Evolutionary conservation across 2,797 vertebrate genomes (phyloP).

Genomic region (Podargus strigoides): DNA sequence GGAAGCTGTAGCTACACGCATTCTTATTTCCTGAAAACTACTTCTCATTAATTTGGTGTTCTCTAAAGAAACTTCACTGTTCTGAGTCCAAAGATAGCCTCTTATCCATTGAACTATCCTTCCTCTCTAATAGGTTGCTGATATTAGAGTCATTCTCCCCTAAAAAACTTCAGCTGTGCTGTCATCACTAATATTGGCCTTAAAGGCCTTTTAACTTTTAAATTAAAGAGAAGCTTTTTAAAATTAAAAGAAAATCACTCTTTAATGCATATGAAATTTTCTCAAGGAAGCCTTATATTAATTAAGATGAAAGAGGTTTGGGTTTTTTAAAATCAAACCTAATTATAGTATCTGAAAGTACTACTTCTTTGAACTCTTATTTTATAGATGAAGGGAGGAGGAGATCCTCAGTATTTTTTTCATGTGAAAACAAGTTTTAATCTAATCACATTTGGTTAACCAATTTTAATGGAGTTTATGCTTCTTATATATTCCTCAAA

Average conservation of each 20-base stretch:
- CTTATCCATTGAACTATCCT: not conserved
- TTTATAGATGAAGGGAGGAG: not conserved
- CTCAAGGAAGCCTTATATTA: conserved; percentile 13
- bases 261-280: conserved; percentile 13
- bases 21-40: not conserved
- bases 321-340: not conserved
- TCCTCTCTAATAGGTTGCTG: not conserved
- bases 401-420: not conserved
- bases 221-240: conserved; percentile 1
- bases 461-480: not conserved
- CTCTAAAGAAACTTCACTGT: not conserved
- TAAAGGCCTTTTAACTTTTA: conserved; percentile 26
- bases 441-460: not conserved
- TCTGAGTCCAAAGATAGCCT: not conserved
- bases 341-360: conserved; percentile 28
- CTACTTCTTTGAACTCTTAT: conserved; percentile 14
- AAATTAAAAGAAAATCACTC: conserved; percentile 16
- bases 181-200: not conserved
- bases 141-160: not conserved
- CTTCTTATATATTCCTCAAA: not conserved
- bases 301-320: not conserved
- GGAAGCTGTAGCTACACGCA: not conserved
- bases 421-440: conserved; percentile 1
- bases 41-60: not conserved
- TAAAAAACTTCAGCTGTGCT: not conserved